phyloP scores from a whole-genome alignment of 2,797 vertebrate genomes.

The Echiichthys vipera region DNA sequence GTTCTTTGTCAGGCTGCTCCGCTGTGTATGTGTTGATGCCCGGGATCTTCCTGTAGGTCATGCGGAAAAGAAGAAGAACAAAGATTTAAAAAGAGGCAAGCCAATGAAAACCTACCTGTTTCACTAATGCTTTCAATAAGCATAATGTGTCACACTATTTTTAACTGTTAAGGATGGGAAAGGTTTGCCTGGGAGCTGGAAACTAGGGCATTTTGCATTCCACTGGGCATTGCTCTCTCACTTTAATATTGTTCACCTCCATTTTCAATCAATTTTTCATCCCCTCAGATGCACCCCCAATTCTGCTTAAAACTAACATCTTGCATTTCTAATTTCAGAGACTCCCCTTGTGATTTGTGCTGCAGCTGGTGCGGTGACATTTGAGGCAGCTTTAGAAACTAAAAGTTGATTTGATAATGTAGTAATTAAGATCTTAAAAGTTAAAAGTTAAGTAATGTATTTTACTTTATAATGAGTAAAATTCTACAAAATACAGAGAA shows the following conservation, averaged over 20 bases:
- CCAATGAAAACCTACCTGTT: constrained; percentile 69
- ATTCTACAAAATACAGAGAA: constrained; percentile 20
- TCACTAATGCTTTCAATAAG: constrained; percentile 71
- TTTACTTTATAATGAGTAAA: constrained; percentile 60
- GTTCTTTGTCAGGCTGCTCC: constrained; percentile 83
- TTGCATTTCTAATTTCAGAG: constrained; percentile 76
- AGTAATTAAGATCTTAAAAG: constrained; percentile 56
- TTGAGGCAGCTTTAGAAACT: constrained; percentile 53
- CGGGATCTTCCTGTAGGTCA: constrained; percentile 77
- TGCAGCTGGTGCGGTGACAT: constrained; percentile 68
- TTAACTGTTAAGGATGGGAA: constrained; percentile 69
- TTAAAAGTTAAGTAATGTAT: constrained; percentile 51
- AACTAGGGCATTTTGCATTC: constrained; percentile 74
- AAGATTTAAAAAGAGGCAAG: constrained; percentile 14
- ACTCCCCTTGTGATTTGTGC: constrained; percentile 56
- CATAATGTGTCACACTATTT: constrained; percentile 78
- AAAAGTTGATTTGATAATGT: constrained; percentile 58
- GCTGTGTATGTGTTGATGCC: constrained; percentile 78
- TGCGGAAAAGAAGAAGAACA: not conserved
- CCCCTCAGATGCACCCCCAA: constrained; percentile 73
- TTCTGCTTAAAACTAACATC: constrained; percentile 76
- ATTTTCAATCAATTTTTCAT: constrained; percentile 83
- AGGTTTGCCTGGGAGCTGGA: constrained; percentile 70
- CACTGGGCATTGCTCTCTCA: constrained; percentile 74
- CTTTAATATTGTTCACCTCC: constrained; percentile 81